Base-by-base conservation (phyloP, 53 echinoderm and acorn worm genomes). In the Stichopus horrens region DNA sequence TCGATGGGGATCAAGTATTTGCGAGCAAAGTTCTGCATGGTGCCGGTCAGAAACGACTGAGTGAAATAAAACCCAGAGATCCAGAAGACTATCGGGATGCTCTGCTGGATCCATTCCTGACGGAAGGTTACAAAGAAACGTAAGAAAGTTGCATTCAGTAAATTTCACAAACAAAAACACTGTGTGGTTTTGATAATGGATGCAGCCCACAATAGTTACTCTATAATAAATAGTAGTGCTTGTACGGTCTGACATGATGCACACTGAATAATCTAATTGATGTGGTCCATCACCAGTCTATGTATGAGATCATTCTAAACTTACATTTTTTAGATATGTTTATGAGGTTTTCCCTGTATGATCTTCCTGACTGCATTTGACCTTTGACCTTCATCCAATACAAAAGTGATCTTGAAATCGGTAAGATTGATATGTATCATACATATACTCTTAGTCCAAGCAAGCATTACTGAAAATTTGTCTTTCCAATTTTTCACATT, bases 1-100 rank as follows among this genome's bases (percentile, higher is more conserved):
- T 98, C 98, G 21, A 97, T 98, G 9, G 98, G 98, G 16, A 98
- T 93, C 91, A 90, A 90, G 91, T 95, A 95, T 20, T 90, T 91
- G 51, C 95, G 88, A 9, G 98, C 93, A 80, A 87, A 96, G 83
- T 98, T 95, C 93, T 95, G 98, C 94, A 96, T 95, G 77, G 94
- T 91, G 0, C 98, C 95, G 14, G 98, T 98, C 88, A 98, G 86
- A 83, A 98, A 98, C 55, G 95, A 95, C 85, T 98, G 98, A 19
- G 98, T 98, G 92, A 98, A 98, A 78, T 95, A 98, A 86, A 98
- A 97, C 1, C 98, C 95, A 1, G 98, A 98, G 23, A 95, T 54
- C 98, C 98, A 98, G 94, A 95, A 97, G 7, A 97, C 95, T 4
- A 88, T 90, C 9, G 97, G 97, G 76, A 95, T 83, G 6, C 97